Conservation (phyloP, 2,797 vertebrate genomes). For the Vireo griseus region DNA sequence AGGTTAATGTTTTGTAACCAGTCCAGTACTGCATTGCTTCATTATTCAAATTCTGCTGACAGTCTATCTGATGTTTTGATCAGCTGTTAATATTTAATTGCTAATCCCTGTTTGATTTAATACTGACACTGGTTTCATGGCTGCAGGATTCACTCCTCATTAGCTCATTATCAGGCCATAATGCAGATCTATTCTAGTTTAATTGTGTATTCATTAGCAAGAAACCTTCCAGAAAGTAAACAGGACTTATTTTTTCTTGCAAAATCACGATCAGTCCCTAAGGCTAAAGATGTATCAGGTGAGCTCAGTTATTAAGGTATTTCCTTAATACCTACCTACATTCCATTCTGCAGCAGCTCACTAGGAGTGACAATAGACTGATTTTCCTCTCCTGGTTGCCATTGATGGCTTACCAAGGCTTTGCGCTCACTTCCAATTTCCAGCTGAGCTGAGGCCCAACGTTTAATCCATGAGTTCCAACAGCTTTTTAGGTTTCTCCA, state of each 20-base stretch:
- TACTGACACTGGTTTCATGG: neutral
- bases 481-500: neutral
- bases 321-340: neutral
- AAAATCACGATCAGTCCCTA: neutral
- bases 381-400: neutral
- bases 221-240: neutral
- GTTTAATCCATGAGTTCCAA: neutral
- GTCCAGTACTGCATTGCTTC: neutral
- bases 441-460: neutral
- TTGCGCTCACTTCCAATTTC: neutral
- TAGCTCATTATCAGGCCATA: neutral
- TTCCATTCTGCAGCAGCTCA: neutral
- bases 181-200: neutral
- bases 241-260: neutral
- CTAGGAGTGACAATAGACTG: neutral
- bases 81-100: constrained; percentile 30
- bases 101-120: constrained; percentile 11
- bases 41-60: neutral
- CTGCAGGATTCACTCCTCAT: neutral
- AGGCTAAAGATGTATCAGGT: neutral
- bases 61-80: constrained; percentile 16
- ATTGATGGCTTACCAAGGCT: neutral
- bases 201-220: neutral
- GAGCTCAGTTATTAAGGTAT: neutral
- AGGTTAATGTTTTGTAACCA: neutral